Base-by-base conservation (phyloP, 2,113 vertebrate genomes). In the Tetrao urogallus region DNA sequence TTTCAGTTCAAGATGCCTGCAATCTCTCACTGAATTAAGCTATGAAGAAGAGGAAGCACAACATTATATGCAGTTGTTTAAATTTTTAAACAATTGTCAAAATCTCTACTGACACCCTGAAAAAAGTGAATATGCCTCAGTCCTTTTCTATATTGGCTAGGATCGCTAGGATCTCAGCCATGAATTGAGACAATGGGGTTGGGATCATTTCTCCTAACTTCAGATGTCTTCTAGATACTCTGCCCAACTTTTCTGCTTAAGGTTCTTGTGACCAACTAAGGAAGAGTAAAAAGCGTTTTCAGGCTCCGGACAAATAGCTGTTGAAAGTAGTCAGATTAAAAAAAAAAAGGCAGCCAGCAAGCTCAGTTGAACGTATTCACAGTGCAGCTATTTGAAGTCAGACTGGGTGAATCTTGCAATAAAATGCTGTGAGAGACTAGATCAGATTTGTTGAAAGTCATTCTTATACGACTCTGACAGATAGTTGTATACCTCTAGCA, bases 141-240 rank as follows among this genome's bases (percentile, higher is more conserved):
- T 36, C 2, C 2, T 36, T 87, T 47, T 61, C 38, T 5, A 8
- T 56, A 45, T 8, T 57, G 30, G 0, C 2, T 10, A 43, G 27
- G 10, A 6, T 10, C 4, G 0, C 2, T 13, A 61, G 27, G 13
- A 5, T 10, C 5, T 80, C 42, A 88, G 38, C 13, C 6, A 24
- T 0, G 2, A 74, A 34, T 16, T 25, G 73, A 69, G 30, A n/a
- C 6, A 64, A 7, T 34, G 28, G 25, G 48, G 25, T 15, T 58
- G 24, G 52, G 32, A 67, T 32, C 4, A 50, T 3, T 19, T 72
- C 30, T 76, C 50, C 9, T 21, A 60, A 79, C 8, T 50, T 52
- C 11, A 25, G 36, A 2, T 9, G 11, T 50, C 52, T 82, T 76
- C 43, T 3, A 40, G 57, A 13, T 15, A 43, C 10, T 66, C 34